These are phyloP conservation scores for Scomber japonicus DNA, from an alignment of 2,113 vertebrate genomes.

Conservation along the genomic window DNA sequence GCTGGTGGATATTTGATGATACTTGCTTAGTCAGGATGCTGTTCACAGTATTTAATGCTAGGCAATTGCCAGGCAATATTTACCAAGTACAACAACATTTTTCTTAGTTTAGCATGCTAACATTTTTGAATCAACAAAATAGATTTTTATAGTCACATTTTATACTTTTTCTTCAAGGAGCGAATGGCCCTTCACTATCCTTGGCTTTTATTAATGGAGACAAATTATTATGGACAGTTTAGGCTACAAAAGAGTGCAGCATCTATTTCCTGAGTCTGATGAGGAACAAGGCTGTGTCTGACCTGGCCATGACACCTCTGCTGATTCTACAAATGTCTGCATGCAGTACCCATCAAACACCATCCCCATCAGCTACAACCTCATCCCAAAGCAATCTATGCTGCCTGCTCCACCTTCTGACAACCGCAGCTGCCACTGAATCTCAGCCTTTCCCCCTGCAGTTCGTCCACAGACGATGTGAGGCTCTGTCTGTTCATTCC, in stretches of 20 bases:
- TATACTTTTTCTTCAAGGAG: not conserved
- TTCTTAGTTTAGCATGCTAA: not conserved
- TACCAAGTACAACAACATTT: too few relatives aligned
- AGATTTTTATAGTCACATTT: not conserved
- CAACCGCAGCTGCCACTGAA: slow-evolving; percentile 38
- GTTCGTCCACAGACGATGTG: slow-evolving; percentile 15
- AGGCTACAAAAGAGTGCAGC: slow-evolving; percentile 1
- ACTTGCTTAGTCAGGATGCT: too few relatives aligned
- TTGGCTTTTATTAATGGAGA: not conserved
- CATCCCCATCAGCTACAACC: slow-evolving; percentile 37
- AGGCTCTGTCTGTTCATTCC: slow-evolving; percentile 37
- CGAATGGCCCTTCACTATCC: not conserved
- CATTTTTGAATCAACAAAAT: not conserved
- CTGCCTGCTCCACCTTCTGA: slow-evolving; percentile 31
- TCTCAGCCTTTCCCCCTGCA: slow-evolving; percentile 9
- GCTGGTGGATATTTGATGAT: too few relatives aligned
- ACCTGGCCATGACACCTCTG: slow-evolving; percentile 47
- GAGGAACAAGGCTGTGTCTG: slow-evolving; percentile 22
- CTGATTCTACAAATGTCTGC: slow-evolving; percentile 45
- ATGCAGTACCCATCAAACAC: slow-evolving; percentile 42
- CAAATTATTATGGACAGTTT: slow-evolving; percentile 35
- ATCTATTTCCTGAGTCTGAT: slow-evolving; percentile 39
- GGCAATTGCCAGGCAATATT: too few relatives aligned
- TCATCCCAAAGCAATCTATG: slow-evolving; percentile 44
- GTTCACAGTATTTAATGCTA: too few relatives aligned